phyloP scores from a whole-genome alignment of 2,888 invertebrate genomes.

The Drosophila ustulata region DNA sequence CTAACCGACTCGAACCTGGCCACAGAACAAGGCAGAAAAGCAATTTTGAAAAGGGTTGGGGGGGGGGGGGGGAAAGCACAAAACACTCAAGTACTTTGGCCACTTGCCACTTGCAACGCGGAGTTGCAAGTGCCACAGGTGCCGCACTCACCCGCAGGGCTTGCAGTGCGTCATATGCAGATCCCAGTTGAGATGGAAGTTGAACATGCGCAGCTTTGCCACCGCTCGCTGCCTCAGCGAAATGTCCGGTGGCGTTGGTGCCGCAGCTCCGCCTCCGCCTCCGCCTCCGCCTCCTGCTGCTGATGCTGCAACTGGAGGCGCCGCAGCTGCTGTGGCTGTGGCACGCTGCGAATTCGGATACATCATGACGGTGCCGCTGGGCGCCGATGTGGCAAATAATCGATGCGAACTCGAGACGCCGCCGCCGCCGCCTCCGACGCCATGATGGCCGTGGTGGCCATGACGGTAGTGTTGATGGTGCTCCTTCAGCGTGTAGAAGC shows the following conservation, averaged over 20 bases:
- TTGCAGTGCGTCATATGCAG: slow-evolving; percentile 85
- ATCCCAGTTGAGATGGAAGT: slow-evolving; percentile 85
- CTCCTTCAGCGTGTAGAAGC: slow-evolving; percentile 82
- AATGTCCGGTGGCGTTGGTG: slow-evolving; percentile 79
- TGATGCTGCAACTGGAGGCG: slow-evolving; percentile 3
- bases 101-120: slow-evolving; percentile 51
- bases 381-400: slow-evolving; percentile 81
- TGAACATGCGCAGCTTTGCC: slow-evolving; percentile 85
- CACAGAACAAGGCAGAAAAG: slow-evolving; percentile 3
- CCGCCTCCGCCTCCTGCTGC: slow-evolving; percentile 25
- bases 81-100: slow-evolving; percentile 65
- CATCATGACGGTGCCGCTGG: slow-evolving; percentile 83
- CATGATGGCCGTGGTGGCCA: slow-evolving; percentile 52
- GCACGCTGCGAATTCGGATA: slow-evolving; percentile 79
- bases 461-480: slow-evolving; percentile 75
- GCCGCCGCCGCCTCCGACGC: slow-evolving; percentile 32
- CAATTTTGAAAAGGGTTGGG: too few relatives aligned
- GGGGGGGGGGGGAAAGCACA: slow-evolving; percentile 71
- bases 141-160: slow-evolving; percentile 84
- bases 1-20: slow-evolving; percentile 45
- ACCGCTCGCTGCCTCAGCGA: slow-evolving; percentile 85
- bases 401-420: slow-evolving; percentile 67
- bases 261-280: slow-evolving; percentile 39
- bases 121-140: slow-evolving; percentile 11
- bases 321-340: slow-evolving; percentile 13